Conservation (phyloP, 1,140 invertebrate genomes). For the Cotesia chilonis region DNA sequence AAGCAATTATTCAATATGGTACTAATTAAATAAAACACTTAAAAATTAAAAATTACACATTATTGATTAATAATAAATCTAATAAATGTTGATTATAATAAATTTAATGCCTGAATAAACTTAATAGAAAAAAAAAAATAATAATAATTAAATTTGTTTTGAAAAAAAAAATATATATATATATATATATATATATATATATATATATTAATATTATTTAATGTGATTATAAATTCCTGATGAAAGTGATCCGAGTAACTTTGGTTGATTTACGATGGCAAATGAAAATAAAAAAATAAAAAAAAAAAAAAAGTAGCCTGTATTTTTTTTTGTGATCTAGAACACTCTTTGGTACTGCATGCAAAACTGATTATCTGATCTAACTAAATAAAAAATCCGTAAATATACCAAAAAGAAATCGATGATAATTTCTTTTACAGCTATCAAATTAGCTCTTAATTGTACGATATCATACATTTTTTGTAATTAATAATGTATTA, state of each 20-base stretch:
- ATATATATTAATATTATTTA: neutral
- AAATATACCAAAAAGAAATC: neutral
- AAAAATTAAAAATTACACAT: no score
- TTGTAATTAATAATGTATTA: neutral
- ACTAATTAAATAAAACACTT: no score
- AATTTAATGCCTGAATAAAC: no score
- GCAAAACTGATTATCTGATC: neutral
- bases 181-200: no score
- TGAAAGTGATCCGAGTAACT: no score
- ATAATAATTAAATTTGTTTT: no score
- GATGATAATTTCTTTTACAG: neutral
- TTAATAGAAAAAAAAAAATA: no score
- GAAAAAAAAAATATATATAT: slow-evolving; percentile 7
- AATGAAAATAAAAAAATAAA: slow-evolving; percentile 52
- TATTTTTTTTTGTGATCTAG: slow-evolving; percentile 20
- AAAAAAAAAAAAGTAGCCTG: slow-evolving; percentile 1
- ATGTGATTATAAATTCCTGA: neutral
- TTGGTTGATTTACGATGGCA: neutral
- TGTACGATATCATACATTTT: slow-evolving; percentile 2
- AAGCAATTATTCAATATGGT: no score
- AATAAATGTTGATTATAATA: no score
- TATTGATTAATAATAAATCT: no score
- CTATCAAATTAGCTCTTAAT: neutral
- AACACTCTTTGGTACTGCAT: slow-evolving; percentile 21
- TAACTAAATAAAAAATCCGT: slow-evolving; percentile 2